Evolutionary conservation across 1,140 invertebrate genomes (phyloP).

Genomic region (Elymnias hypermnestra): DNA sequence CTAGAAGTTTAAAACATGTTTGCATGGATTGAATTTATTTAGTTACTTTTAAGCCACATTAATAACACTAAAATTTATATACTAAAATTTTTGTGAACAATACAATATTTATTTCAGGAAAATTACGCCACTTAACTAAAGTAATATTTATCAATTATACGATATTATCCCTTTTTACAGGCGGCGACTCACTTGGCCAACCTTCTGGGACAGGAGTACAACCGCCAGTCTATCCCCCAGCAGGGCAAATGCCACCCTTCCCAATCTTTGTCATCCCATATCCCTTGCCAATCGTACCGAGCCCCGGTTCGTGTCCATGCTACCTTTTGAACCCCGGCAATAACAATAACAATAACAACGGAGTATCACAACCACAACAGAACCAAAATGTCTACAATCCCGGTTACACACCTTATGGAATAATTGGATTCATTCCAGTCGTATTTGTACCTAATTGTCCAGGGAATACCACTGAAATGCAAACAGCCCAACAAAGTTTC

Average conservation of each 20-base stretch:
- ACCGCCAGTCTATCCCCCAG: slow-evolving; percentile 48
- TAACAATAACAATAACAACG: slow-evolving; percentile 28
- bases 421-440: slow-evolving; percentile 78
- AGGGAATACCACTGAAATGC: slow-evolving; percentile 57
- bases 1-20: too few relatives aligned
- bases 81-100: slow-evolving; percentile 9
- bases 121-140: too few relatives aligned
- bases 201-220: slow-evolving; percentile 69
- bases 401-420: slow-evolving; percentile 58
- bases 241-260: slow-evolving; percentile 57
- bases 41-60: too few relatives aligned
- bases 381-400: slow-evolving; percentile 27
- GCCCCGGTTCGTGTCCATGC: slow-evolving; percentile 74
- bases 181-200: slow-evolving; percentile 40
- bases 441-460: slow-evolving; percentile 79
- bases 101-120: too few relatives aligned
- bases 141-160: too few relatives aligned
- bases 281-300: slow-evolving; percentile 75
- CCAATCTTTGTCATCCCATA: slow-evolving; percentile 76
- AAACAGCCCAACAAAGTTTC: slow-evolving; percentile 74
- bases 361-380: slow-evolving; percentile 27
- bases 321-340: slow-evolving; percentile 72
- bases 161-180: too few relatives aligned
- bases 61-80: too few relatives aligned
- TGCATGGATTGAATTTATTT: too few relatives aligned